Evolutionary conservation across 2,888 invertebrate species (phyloP).

Genomic region (Drosophila picticornis): DNA sequence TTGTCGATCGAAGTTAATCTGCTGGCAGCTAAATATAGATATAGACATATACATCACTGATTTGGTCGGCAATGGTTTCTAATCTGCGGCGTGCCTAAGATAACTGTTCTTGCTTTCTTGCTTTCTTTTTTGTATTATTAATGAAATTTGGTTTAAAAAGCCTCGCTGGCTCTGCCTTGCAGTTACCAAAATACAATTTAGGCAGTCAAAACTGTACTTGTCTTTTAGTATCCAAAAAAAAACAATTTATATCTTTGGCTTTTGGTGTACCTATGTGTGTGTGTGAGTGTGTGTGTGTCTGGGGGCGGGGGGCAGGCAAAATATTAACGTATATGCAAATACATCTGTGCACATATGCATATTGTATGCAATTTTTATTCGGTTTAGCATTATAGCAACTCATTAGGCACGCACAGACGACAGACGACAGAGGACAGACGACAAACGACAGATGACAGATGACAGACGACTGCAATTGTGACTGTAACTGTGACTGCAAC

Average conservation of each 20-base stretch:
- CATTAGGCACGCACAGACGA: slow-evolving; percentile 78
- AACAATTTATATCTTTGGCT: slow-evolving; percentile 29
- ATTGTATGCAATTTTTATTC: slow-evolving; percentile 38
- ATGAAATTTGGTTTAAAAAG: too few relatives aligned
- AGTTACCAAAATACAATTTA: not conserved
- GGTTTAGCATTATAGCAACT: slow-evolving; percentile 73
- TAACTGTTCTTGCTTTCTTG: not conserved
- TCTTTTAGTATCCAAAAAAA: slow-evolving; percentile 13
- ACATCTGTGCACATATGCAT: not conserved
- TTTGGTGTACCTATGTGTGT: slow-evolving; percentile 8
- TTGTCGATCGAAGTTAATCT: not conserved
- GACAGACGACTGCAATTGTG: slow-evolving; percentile 29
- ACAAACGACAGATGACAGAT: slow-evolving; percentile 56
- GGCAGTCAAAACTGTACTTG: slow-evolving; percentile 34
- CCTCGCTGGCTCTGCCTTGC: not conserved
- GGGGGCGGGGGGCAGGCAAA: not conserved
- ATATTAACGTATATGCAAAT: slow-evolving; percentile 56
- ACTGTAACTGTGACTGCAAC: slow-evolving; percentile 33
- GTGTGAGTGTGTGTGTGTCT: slow-evolving; percentile 12
- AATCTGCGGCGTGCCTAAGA: too few relatives aligned
- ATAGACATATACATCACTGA: not conserved
- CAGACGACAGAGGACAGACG: slow-evolving; percentile 57
- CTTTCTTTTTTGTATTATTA: not conserved
- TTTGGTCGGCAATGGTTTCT: not conserved
- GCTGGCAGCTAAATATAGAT: not conserved